Percentiles rank a stretch among this genome's conserved stretches.
These are phyloP conservation scores for Drosophila hydei DNA, from an alignment of 1,140 invertebrate genomes.

Conservation along the genomic window DNA sequence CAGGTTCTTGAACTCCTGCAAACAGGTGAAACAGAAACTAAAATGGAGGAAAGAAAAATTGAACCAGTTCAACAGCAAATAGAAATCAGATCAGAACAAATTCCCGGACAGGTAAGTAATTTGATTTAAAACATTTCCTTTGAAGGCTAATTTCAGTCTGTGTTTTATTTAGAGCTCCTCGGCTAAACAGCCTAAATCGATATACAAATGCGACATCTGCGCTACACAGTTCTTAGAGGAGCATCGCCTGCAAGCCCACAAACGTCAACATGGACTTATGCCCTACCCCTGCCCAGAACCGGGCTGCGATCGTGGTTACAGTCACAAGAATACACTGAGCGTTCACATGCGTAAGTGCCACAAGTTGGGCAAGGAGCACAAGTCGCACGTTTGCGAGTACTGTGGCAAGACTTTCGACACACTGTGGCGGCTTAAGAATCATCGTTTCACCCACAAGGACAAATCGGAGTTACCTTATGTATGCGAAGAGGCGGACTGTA, in stretches of 20 bases:
- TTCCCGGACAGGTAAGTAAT: not conserved
- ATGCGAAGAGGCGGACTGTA: slow-evolving; percentile 41
- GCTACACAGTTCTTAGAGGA: slow-evolving; percentile 39
- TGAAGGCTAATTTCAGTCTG: not conserved
- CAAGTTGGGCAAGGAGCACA: slow-evolving; percentile 55
- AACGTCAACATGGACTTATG: slow-evolving; percentile 48
- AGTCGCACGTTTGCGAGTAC: slow-evolving; percentile 55
- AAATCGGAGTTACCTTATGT: slow-evolving; percentile 49
- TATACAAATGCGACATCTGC: slow-evolving; percentile 55
- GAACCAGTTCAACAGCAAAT: not conserved
- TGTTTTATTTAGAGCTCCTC: not conserved
- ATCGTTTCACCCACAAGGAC: slow-evolving; percentile 52
- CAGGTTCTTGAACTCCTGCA: not conserved
- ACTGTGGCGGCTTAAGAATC: slow-evolving; percentile 54
- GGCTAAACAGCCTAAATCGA: not conserved
- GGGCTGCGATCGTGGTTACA: slow-evolving; percentile 48
- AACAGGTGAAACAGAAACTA: no score
- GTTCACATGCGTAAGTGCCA: slow-evolving; percentile 56
- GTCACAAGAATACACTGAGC: slow-evolving; percentile 54
- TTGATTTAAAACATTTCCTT: not conserved
- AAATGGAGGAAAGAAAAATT: not conserved
- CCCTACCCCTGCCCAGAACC: slow-evolving; percentile 53
- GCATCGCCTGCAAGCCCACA: slow-evolving; percentile 50
- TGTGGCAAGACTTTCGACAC: slow-evolving; percentile 63
- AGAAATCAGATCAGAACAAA: not conserved